Base-by-base conservation (phyloP, 2,113 vertebrate species). In the Taurulus bubalis region DNA sequence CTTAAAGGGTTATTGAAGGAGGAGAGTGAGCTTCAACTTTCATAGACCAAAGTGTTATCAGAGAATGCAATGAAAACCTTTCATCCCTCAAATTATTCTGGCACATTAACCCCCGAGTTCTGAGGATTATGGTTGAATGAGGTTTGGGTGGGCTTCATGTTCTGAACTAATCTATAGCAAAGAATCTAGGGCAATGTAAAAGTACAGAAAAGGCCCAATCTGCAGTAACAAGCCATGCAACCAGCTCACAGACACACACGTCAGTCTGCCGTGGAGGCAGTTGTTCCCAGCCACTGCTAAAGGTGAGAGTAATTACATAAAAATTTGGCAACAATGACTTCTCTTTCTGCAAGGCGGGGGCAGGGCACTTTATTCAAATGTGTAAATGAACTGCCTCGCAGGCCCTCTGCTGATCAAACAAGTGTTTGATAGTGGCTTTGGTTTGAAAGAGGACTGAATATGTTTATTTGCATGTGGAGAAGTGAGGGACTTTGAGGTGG, bases 261-360 rank as follows among this genome's bases (percentile, higher is more conserved):
- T 75, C 73, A 58, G 67, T 77, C 72, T 79, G 80, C 65, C 67
- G 32, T 68, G 38, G 56, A 79, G 59, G 67, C 82, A 63, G 30
- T 72, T 83, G 82, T 84, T 88, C 70, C 75, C 88, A 82, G 78
- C 78, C 69, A 22, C 73, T 59, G 77, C 87, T 88, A 80, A 88
- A 93, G 92, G 90, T 94, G 92, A 93, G 89, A 88, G 91, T 92
- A 89, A 93, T 94, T 92, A 94, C 90, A 91, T 85, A 90, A 91
- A 91, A 92, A 86, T 80, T 84, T 77, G 76, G 75, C 85, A 90
- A 92, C 92, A 94, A 91, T 89, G 77, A 87, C 78, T 75, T 75
- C 45, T 75, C 79, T 85, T 55, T 75, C 79, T 72, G 69, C 72
- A 15, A 87, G 65, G 74, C 12, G 20, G 70, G 68, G 82, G 83